A percentile compares a stretch with the other conserved stretches of the same genome.
phyloP scores from a whole-genome alignment of 1,140 invertebrate species.

The Macrostomum lignano region DNA sequence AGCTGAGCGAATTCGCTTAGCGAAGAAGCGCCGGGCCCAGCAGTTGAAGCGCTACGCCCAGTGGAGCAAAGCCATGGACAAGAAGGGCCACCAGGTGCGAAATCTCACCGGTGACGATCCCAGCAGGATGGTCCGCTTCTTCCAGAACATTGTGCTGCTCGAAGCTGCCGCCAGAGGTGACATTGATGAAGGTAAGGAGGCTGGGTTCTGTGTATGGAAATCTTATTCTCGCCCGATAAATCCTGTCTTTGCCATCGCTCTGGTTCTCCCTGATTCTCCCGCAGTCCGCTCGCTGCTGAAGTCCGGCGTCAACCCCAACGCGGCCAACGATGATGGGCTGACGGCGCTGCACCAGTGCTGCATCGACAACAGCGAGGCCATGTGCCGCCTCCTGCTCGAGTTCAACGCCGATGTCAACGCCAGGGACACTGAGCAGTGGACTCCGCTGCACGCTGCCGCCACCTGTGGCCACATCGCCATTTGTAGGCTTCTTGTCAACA shows the following conservation, averaged over 20 bases:
- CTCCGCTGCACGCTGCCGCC: slow-evolving; percentile 81
- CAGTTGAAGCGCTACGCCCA: slow-evolving; percentile 49
- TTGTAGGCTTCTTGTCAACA: slow-evolving; percentile 40
- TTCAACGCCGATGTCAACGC: slow-evolving; percentile 88
- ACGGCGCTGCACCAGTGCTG: slow-evolving; percentile 91
- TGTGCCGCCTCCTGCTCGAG: slow-evolving; percentile 72
- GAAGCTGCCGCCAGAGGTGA: slow-evolving; percentile 80
- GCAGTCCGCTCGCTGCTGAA: slow-evolving; percentile 52
- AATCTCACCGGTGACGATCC: too few relatives aligned
- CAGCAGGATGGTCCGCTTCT: slow-evolving; percentile 67
- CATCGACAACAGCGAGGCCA: slow-evolving; percentile 89
- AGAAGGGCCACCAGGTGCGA: too few relatives aligned
- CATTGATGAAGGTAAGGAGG: slow-evolving; percentile 69
- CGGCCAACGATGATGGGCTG: slow-evolving; percentile 85
- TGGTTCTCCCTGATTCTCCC: slow-evolving; percentile 14
- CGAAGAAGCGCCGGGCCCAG: slow-evolving; percentile 50
- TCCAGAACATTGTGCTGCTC: slow-evolving; percentile 60
- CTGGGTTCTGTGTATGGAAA: slow-evolving; percentile 7
- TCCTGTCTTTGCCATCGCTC: not conserved
- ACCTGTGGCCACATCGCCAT: slow-evolving; percentile 82
- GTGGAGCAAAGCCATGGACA: slow-evolving; percentile 43
- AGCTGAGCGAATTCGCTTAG: slow-evolving; percentile 61
- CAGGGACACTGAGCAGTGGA: slow-evolving; percentile 92
- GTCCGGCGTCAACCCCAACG: slow-evolving; percentile 68
- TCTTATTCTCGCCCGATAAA: not conserved